Percentiles rank a stretch among this genome's conserved stretches.
Evolutionary conservation across 2,113 vertebrate species (phyloP).

Genomic region (Candoia aspera): DNA sequence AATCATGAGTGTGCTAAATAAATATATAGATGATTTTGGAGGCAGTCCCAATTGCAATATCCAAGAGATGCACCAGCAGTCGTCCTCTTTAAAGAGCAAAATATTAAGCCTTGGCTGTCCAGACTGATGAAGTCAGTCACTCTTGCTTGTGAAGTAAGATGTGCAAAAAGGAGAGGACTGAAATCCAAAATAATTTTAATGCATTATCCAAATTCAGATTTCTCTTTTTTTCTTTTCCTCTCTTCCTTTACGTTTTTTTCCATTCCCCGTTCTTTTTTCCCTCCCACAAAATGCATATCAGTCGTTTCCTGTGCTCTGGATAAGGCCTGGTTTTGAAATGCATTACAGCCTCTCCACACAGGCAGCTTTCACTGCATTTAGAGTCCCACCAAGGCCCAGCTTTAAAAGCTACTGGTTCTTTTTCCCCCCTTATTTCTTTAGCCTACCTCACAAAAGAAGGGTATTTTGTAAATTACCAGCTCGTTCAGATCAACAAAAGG

Average conservation of each 20-base stretch:
- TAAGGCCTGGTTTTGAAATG: slow-evolving; percentile 99
- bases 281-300: slow-evolving; percentile 81
- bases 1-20: slow-evolving; percentile 67
- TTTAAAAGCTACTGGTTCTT: slow-evolving; percentile 99
- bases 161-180: slow-evolving; percentile 67
- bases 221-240: slow-evolving; percentile 27
- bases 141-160: slow-evolving; percentile 71
- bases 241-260: slow-evolving; percentile 62
- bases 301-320: slow-evolving; percentile 88
- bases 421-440: slow-evolving; percentile 85
- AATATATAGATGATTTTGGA: slow-evolving; percentile 53
- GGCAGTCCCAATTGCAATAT: slow-evolving; percentile 64
- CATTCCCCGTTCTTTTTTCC: slow-evolving; percentile 77
- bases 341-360: slow-evolving; percentile 98
- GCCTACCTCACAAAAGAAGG: slow-evolving; percentile 99
- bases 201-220: slow-evolving; percentile 67
- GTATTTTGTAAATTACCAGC: slow-evolving; percentile 99
- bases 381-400: slow-evolving; percentile 99
- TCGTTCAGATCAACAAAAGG: slow-evolving; percentile 99
- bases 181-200: slow-evolving; percentile 75
- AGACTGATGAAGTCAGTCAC: slow-evolving; percentile 71
- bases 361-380: slow-evolving; percentile 99
- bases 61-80: slow-evolving; percentile 65
- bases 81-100: slow-evolving; percentile 73
- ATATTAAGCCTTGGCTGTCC: slow-evolving; percentile 67